A percentile compares a stretch with the other conserved stretches of the same genome.
phyloP scores from a whole-genome alignment of 2,888 invertebrate genomes.

The Pseudococcus jackbeardsleyi region DNA sequence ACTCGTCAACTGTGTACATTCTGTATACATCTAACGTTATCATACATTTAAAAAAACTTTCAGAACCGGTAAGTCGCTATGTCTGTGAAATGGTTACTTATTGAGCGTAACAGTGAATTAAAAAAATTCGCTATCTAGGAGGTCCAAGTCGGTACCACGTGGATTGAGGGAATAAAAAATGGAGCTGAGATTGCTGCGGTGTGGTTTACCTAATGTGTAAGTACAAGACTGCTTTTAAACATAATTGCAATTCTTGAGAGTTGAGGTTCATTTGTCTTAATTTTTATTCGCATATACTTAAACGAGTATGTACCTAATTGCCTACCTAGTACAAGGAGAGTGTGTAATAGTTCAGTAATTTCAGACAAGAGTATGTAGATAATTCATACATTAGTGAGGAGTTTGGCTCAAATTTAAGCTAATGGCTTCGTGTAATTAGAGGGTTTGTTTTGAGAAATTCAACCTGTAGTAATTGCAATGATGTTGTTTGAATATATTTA shows the following conservation, averaged over 20 bases:
- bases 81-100: constrained; percentile 20
- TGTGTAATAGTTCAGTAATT: too few relatives aligned
- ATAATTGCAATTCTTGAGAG: neutral
- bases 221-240: neutral
- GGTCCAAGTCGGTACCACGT: neutral
- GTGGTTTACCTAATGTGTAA: neutral
- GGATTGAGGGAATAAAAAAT: neutral
- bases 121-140: constrained; percentile 15
- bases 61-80: neutral
- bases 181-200: neutral
- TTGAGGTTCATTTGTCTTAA: neutral
- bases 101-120: constrained; percentile 29
- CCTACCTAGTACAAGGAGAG: too few relatives aligned
- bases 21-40: constrained; percentile 6
- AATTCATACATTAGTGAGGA: too few relatives aligned
- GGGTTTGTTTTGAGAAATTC: too few relatives aligned
- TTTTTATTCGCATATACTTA: neutral
- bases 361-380: too few relatives aligned
- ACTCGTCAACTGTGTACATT: constrained; percentile 37
- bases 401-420: too few relatives aligned
- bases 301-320: too few relatives aligned
- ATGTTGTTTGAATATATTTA: too few relatives aligned
- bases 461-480: too few relatives aligned
- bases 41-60: constrained; percentile 16
- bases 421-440: too few relatives aligned